Evolutionary conservation across 2,797 vertebrate genomes (phyloP).

Genomic region (Oryzias dopingdopingensis): DNA sequence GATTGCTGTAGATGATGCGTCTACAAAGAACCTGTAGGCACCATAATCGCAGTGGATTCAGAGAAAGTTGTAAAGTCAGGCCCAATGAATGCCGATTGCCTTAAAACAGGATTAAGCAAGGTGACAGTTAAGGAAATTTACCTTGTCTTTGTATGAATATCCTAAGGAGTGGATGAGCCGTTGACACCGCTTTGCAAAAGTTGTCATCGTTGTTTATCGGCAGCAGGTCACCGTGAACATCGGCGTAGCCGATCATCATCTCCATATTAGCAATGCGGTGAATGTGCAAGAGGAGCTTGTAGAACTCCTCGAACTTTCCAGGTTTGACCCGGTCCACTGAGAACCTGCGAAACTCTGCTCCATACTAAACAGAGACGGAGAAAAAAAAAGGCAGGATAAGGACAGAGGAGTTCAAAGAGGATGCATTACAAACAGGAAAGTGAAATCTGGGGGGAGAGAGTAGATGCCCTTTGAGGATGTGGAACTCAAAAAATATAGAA

Average conservation of each 20-base stretch:
- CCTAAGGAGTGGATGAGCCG: slow-evolving; percentile 91
- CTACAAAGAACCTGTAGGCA: slow-evolving; percentile 18
- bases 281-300: slow-evolving; percentile 93
- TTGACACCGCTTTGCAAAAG: slow-evolving; percentile 96
- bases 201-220: slow-evolving; percentile 99
- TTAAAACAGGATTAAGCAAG: background rate
- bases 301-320: slow-evolving; percentile 97
- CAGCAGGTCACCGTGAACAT: slow-evolving; percentile 94
- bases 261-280: slow-evolving; percentile 92
- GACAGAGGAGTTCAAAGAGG: slow-evolving; percentile 9
- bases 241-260: slow-evolving; percentile 95
- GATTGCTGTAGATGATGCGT: slow-evolving; percentile 20
- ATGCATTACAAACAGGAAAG: slow-evolving; percentile 32
- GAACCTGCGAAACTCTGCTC: slow-evolving; percentile 95
- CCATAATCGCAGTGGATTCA: no score
- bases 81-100: slow-evolving; percentile 6
- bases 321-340: slow-evolving; percentile 92
- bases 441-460: slow-evolving; percentile 27
- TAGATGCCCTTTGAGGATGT: slow-evolving; percentile 9
- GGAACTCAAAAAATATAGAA: no score
- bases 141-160: slow-evolving; percentile 98
- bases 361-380: slow-evolving; percentile 81
- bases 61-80: slow-evolving; percentile 16
- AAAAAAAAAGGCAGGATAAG: slow-evolving; percentile 8
- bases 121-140: slow-evolving; percentile 46